Evolutionary conservation across 2,113 vertebrate genomes (phyloP).

Genomic region (Acanthochromis polyacanthus): DNA sequence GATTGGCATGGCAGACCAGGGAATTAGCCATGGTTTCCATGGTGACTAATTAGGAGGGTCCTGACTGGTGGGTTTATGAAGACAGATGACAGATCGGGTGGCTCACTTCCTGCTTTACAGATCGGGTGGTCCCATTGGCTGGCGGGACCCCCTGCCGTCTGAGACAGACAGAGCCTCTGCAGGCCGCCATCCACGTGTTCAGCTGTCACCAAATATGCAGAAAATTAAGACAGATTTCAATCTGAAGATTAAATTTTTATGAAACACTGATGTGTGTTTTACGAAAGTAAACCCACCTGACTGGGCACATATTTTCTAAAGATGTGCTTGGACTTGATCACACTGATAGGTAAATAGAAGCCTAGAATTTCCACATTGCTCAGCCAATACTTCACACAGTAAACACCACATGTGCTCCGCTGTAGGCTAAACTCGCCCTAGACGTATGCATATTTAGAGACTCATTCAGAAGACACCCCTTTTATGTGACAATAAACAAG

Average conservation of each 20-base stretch:
- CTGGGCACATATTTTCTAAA: neutral
- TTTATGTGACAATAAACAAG: slow-evolving; percentile 61
- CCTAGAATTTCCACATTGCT: neutral
- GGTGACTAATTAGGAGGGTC: slow-evolving; percentile 82
- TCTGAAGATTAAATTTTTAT: neutral
- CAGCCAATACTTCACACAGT: neutral
- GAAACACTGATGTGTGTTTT: neutral
- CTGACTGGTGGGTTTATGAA: slow-evolving; percentile 79
- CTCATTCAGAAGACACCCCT: slow-evolving; percentile 48
- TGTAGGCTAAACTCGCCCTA: slow-evolving; percentile 9
- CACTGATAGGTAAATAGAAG: neutral
- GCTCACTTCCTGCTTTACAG: slow-evolving; percentile 75
- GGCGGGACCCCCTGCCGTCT: slow-evolving; percentile 56
- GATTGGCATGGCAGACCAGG: slow-evolving; percentile 79
- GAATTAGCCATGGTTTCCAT: slow-evolving; percentile 81
- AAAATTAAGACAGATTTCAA: slow-evolving; percentile 12
- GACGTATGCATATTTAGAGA: slow-evolving; percentile 35
- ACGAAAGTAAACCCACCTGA: neutral
- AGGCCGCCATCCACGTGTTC: slow-evolving; percentile 48
- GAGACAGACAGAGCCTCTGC: slow-evolving; percentile 66
- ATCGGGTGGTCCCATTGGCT: slow-evolving; percentile 73
- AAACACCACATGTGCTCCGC: slow-evolving; percentile 26
- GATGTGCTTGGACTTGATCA: neutral
- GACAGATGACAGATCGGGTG: slow-evolving; percentile 77
- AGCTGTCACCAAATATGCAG: slow-evolving; percentile 57